Conservation (phyloP, 2,888 invertebrate genomes). For the Chouioia cunea region DNA sequence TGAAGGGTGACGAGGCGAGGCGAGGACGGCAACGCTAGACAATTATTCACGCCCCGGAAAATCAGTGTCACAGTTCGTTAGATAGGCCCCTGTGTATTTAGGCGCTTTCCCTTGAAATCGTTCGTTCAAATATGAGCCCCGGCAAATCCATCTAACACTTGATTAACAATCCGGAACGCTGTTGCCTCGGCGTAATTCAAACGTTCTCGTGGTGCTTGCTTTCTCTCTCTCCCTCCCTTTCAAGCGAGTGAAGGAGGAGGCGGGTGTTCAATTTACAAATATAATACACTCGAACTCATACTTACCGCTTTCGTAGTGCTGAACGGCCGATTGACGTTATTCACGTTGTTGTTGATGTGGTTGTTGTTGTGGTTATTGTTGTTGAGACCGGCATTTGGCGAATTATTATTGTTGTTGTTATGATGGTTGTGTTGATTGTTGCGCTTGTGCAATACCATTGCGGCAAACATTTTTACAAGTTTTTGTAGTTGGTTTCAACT, state of each 20-base stretch:
- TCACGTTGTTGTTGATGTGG: slow-evolving; percentile 59
- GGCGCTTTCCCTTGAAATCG: slow-evolving; percentile 30
- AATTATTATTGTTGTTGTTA: slow-evolving; percentile 55
- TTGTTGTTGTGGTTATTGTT: slow-evolving; percentile 44
- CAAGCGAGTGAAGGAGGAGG: neutral
- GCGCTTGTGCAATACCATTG: slow-evolving; percentile 67
- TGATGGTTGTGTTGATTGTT: slow-evolving; percentile 58
- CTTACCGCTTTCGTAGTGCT: slow-evolving; percentile 60
- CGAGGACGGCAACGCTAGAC: neutral
- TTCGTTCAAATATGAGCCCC: slow-evolving; percentile 39
- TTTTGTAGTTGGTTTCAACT: slow-evolving; percentile 22
- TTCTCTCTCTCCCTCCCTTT: slow-evolving; percentile 20
- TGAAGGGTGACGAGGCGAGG: too few relatives aligned
- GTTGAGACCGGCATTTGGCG: slow-evolving; percentile 45
- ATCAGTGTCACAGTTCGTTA: slow-evolving; percentile 44
- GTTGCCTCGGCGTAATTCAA: neutral
- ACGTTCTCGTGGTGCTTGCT: neutral
- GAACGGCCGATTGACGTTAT: slow-evolving; percentile 55
- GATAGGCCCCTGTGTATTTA: slow-evolving; percentile 38
- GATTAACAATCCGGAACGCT: slow-evolving; percentile 42
- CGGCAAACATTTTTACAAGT: slow-evolving; percentile 63
- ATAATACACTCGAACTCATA: slow-evolving; percentile 43
- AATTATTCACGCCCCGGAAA: slow-evolving; percentile 41
- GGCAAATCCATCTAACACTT: slow-evolving; percentile 35
- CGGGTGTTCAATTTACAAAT: slow-evolving; percentile 12